Conservation (phyloP, 2,888 invertebrate genomes). For the Amblyteles armatorius region DNA sequence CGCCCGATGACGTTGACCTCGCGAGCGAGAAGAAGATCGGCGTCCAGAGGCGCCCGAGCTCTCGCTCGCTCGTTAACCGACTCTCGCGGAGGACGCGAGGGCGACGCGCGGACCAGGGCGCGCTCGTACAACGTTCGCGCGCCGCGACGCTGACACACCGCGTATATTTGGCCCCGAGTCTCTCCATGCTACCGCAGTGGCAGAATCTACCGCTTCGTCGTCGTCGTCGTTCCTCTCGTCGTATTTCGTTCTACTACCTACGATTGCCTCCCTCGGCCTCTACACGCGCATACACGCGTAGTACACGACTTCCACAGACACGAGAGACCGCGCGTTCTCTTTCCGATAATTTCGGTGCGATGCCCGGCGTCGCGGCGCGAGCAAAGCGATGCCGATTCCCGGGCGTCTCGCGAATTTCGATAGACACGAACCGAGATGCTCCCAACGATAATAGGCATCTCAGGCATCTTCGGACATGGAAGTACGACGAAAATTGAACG, state of each 20-base stretch:
- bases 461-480: neutral
- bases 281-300: constrained; percentile 22
- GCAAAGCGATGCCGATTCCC: constrained; percentile 39
- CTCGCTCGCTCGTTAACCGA: constrained; percentile 47
- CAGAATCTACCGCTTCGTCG: constrained; percentile 16
- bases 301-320: constrained; percentile 26
- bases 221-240: constrained; percentile 15
- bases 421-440: constrained; percentile 11
- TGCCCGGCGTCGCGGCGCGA: constrained; percentile 26
- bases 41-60: constrained; percentile 62
- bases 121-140: constrained; percentile 75
- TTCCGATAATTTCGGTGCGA: constrained; percentile 58
- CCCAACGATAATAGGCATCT: neutral
- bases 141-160: constrained; percentile 84
- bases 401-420: constrained; percentile 30
- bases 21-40: constrained; percentile 73
- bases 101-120: constrained; percentile 74
- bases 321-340: constrained; percentile 41
- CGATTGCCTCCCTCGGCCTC: neutral
- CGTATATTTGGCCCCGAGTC: constrained; percentile 82
- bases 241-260: constrained; percentile 12
- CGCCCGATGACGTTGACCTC: constrained; percentile 83
- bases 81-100: constrained; percentile 74
- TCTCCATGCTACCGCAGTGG: constrained; percentile 48
- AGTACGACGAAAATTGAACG: neutral